Evolutionary conservation across 2,888 invertebrate species (phyloP), one percentile per base, ranked within the genome.

Genomic region (Agrypnus murinus): DNA sequence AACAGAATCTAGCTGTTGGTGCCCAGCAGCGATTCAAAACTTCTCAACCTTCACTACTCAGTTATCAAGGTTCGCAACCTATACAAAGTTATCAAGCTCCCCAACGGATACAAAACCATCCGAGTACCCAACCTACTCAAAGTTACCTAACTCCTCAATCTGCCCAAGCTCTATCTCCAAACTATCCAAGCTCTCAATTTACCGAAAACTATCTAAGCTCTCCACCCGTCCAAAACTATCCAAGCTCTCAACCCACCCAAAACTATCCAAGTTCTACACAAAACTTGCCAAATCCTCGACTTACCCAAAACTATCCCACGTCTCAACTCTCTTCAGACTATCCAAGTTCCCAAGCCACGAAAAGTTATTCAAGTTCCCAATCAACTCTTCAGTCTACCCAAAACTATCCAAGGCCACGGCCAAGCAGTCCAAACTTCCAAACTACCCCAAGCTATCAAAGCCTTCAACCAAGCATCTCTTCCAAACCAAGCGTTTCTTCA

Each of bases 91-190:
- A 19, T 14, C 62, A 63, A 3, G n/a, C 17, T 9, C 25, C 53
- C 4, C 58, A 50, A 38, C 25, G 5, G 25, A 25, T 5, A 25
- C 25, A 25, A 25, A 25, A 25, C 25, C 14, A 81, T 7, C n/a
- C 1, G 43, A 12, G 5, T 14, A 12, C 43, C 12, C 43, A 10
- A 14, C 43, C n/a, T 10, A 2, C n/a, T 43, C 2, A 9, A 15
- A 9, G 46, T 19, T 19, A 25, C n/a, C 2, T 10, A 32, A 31
- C n/a, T 25, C 12, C 12, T 19, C 15, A 5, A 9, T 19, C 48
- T 9, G 5, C 48, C 17, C 48, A 12, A 46, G 14, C 46, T 10
- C n/a, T n/a, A n/a, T n/a, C n/a, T n/a, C n/a, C n/a, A 38, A 10
- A 8, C 38, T 12, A n/a, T 2, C 38, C 38, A 38, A 38, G 12